Conservation (phyloP, 2,113 vertebrate species). For the Bucco capensis region DNA sequence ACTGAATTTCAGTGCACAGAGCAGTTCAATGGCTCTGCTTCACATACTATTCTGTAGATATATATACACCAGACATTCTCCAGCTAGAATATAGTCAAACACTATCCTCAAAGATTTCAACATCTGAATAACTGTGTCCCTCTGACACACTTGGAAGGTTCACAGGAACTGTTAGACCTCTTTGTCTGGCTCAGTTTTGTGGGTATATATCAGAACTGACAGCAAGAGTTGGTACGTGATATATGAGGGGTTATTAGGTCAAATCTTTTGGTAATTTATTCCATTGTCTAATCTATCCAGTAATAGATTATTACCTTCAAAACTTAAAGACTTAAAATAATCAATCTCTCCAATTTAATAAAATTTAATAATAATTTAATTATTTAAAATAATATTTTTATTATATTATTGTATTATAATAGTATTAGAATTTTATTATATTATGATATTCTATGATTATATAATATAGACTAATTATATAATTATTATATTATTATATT, state of each 20-base stretch:
- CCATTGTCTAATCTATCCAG: not conserved
- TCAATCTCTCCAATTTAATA: not conserved
- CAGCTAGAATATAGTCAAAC: not conserved
- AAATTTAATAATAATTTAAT: too few species aligned
- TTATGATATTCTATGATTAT: too few species aligned
- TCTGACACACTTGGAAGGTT: not conserved
- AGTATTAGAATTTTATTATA: too few species aligned
- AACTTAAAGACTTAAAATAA: not conserved
- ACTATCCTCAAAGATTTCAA: not conserved
- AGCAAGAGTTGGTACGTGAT: not conserved
- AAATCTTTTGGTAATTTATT: not conserved
- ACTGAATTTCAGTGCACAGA: not conserved
- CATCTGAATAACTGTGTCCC: not conserved
- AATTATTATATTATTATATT: too few species aligned
- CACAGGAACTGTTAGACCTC: not conserved
- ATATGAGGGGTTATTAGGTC: not conserved
- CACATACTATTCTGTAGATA: not conserved
- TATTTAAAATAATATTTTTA: too few species aligned
- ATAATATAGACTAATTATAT: too few species aligned
- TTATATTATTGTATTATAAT: too few species aligned
- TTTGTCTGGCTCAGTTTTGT: not conserved
- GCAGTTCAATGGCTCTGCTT: not conserved
- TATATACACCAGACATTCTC: fast-evolving
- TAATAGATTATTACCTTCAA: not conserved
- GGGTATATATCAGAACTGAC: not conserved